Base-by-base conservation (phyloP, 2,888 invertebrate species). In the Cacoxenus indagator region DNA sequence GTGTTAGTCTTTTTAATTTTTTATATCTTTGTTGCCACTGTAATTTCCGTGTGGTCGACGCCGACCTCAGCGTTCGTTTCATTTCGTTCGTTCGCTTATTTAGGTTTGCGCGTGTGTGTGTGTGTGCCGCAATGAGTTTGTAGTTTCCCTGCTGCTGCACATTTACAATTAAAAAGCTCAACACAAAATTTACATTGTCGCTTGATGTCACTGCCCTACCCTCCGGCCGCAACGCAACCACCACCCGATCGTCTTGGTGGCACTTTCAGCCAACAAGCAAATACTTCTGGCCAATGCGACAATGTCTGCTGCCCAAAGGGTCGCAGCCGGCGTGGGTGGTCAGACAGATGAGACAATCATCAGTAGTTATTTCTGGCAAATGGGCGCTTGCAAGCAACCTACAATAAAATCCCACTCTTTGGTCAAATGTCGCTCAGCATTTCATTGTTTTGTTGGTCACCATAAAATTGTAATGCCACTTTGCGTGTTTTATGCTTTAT, bases 401-500 rank as follows among this genome's bases (percentile, higher is more conserved):
- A 29, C n/a, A 29, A 17, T 45, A 19, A 43, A 27, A 37, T 37
- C 37, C 14, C 37, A 37, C 37, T 62, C 62, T 62, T 68, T 67
- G 68, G 67, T 51, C 55, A 27, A 55, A 14, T 55, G 78, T 73
- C 71, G 59, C 67, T 29, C 57, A 46, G 59, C 46, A 22, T 66
- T 70, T 65, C 73, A 73, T 72, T 73, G 76, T 78, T 74, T 77
- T 75, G 54, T 75, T 74, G 75, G 73, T 43, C 72, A 51, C 81
- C 81, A 81, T 83, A 82, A 84, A 84, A 84, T 79, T 76, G 82
- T 82, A 79, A 78, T 79, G 78, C 78, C 77, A 78, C 75, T 82
- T 83, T 81, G 78, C 81, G 77, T 81, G 76, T 82, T 84, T 84
- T 82, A 82, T 84, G 84, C 83, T 84, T 81, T 84, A 81, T 84